Evolutionary conservation across 2,113 vertebrate species (phyloP).

Genomic region (Tetrax tetrax): DNA sequence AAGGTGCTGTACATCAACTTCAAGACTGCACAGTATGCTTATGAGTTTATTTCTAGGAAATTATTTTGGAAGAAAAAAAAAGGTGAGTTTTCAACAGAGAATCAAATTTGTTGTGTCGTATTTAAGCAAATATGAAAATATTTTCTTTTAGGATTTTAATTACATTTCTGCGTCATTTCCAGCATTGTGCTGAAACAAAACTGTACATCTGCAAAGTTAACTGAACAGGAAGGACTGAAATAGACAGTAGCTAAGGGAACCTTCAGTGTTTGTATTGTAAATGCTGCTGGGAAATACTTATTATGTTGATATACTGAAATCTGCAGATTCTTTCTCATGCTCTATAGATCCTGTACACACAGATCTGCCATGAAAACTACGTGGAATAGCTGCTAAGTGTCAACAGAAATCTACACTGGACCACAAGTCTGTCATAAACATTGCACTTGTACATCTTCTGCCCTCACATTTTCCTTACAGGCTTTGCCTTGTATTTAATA

Average conservation of each 20-base stretch:
- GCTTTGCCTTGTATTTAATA: slow-evolving; percentile 54
- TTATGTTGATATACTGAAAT: slow-evolving; percentile 22
- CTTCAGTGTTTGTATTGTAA: background rate
- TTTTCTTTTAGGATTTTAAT: background rate
- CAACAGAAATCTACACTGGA: slow-evolving; percentile 62
- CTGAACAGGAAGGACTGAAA: background rate
- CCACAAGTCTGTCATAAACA: slow-evolving; percentile 70
- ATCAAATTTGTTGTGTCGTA: background rate
- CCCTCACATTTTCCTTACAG: slow-evolving; percentile 60
- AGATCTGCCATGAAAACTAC: slow-evolving; percentile 54
- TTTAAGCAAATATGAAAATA: slow-evolving; percentile 2
- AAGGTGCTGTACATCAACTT: background rate
- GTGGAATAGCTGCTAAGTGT: slow-evolving; percentile 69
- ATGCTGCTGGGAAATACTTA: background rate
- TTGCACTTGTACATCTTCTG: slow-evolving; percentile 62
- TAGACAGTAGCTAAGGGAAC: background rate
- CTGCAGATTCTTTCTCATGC: slow-evolving; percentile 28
- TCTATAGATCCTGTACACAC: slow-evolving; percentile 9
- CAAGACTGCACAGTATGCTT: background rate
- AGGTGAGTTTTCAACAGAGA: background rate
- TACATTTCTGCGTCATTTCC: background rate
- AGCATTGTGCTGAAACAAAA: background rate
- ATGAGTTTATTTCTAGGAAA: background rate
- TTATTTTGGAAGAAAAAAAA: background rate
- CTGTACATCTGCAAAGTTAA: slow-evolving; percentile 22